Percentiles rank a stretch among this genome's conserved stretches.
These are phyloP conservation scores for Chloroclysta siterata DNA, from an alignment of 2,888 invertebrate genomes.

Conservation along the genomic window DNA sequence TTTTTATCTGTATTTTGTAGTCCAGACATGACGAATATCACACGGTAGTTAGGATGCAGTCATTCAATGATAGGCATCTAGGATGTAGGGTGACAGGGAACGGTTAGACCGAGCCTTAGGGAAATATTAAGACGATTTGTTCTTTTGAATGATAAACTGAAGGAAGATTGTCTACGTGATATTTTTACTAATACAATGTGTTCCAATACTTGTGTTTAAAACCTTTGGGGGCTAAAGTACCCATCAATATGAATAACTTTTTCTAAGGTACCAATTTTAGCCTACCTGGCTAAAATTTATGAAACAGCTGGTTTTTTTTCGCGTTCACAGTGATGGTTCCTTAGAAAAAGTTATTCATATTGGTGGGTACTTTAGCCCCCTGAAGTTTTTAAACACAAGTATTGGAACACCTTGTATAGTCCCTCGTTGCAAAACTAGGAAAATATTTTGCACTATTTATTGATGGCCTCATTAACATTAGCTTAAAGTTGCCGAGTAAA, in stretches of 20 bases:
- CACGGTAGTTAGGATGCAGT: background rate
- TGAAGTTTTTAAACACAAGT: too few relatives aligned
- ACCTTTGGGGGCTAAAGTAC: too few relatives aligned
- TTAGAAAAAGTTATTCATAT: too few relatives aligned
- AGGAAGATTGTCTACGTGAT: background rate
- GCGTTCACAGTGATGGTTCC: too few relatives aligned
- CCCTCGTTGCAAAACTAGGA: background rate
- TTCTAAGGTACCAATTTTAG: too few relatives aligned
- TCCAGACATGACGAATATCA: background rate
- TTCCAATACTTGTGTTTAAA: too few relatives aligned
- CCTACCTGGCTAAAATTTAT: too few relatives aligned
- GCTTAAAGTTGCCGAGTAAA: too few relatives aligned
- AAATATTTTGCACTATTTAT: background rate
- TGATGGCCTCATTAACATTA: too few relatives aligned
- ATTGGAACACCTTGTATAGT: too few relatives aligned
- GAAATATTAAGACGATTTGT: background rate
- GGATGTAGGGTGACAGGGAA: background rate
- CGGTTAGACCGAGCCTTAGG: background rate
- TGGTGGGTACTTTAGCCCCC: background rate
- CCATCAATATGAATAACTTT: too few relatives aligned
- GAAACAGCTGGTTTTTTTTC: too few relatives aligned
- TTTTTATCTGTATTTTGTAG: background rate
- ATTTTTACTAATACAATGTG: background rate
- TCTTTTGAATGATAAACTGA: background rate
- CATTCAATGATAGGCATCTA: background rate